Conservation (phyloP, 2,888 invertebrate genomes). For the Cacoxenus indagator region DNA sequence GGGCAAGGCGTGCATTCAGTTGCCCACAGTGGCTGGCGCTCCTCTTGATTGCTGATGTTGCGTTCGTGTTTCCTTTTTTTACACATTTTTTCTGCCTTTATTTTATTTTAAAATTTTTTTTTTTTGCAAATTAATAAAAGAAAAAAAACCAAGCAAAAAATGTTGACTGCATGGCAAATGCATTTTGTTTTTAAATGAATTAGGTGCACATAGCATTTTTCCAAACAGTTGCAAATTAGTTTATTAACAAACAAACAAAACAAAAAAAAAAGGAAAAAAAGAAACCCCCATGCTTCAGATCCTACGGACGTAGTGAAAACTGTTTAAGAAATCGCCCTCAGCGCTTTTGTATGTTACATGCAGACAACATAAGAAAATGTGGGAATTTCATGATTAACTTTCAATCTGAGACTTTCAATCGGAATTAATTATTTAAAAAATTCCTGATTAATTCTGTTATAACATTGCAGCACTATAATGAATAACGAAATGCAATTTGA, state of each 20-base stretch:
- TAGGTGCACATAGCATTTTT: neutral
- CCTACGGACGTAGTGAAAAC: no score
- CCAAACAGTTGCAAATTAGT: neutral
- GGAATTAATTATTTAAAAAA: no score
- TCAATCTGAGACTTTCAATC: no score
- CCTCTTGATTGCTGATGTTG: neutral
- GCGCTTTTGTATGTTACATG: no score
- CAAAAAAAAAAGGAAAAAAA: neutral
- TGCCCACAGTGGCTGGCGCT: neutral
- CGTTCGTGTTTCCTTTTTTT: neutral
- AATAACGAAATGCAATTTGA: no score
- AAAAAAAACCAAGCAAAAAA: neutral
- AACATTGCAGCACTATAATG: no score
- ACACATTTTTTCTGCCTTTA: neutral
- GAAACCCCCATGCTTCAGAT: no score
- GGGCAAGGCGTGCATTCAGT: neutral
- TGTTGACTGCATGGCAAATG: neutral
- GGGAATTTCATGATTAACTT: no score
- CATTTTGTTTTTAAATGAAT: neutral
- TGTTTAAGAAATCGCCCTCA: no score
- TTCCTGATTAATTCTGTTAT: no score
- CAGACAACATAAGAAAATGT: no score
- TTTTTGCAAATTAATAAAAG: neutral
- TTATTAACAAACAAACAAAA: neutral
- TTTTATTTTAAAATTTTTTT: neutral